phyloP scores from a whole-genome alignment of 2,888 invertebrate species.

The Pediacus dermestoides region DNA sequence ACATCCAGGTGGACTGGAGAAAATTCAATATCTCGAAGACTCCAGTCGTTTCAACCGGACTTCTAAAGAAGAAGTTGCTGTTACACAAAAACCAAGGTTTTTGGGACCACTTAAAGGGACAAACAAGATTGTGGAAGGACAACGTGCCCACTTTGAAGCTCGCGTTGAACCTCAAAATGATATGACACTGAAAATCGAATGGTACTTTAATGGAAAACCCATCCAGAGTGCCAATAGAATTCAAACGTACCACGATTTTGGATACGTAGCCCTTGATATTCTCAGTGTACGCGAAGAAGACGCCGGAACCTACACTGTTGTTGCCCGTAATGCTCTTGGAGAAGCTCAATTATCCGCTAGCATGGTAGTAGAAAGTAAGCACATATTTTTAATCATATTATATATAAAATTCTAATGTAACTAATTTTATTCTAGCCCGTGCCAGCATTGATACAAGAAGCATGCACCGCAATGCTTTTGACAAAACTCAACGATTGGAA shows the following conservation, averaged over 20 bases:
- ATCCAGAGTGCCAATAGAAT: conserved; percentile 87
- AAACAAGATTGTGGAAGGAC: conserved; percentile 90
- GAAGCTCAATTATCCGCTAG: conserved; percentile 79
- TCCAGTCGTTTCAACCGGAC: conserved; percentile 66
- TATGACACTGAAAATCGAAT: conserved; percentile 87
- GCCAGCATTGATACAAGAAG: conserved; percentile 86
- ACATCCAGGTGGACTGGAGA: conserved; percentile 87
- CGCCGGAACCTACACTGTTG: conserved; percentile 88
- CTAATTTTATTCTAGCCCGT: conserved; percentile 61
- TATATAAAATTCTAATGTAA: conserved; percentile 9
- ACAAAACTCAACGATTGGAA: conserved; percentile 85
- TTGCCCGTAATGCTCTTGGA: conserved; percentile 87
- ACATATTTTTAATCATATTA: conserved; percentile 13
- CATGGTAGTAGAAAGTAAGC: conserved; percentile 88
- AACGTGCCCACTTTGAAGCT: conserved; percentile 91
- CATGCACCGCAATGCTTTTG: conserved; percentile 81
- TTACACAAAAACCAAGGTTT: conserved; percentile 81
- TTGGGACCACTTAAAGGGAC: conserved; percentile 86
- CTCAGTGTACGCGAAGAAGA: conserved; percentile 89
- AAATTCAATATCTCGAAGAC: conserved; percentile 88
- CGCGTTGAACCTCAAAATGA: conserved; percentile 94
- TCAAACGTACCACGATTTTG: conserved; percentile 93
- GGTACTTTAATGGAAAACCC: conserved; percentile 94
- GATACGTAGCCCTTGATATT: conserved; percentile 94
- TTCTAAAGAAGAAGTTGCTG: conserved; percentile 64